Conservation (phyloP, 2,113 vertebrate species). For the Pycnonotus jocosus region DNA sequence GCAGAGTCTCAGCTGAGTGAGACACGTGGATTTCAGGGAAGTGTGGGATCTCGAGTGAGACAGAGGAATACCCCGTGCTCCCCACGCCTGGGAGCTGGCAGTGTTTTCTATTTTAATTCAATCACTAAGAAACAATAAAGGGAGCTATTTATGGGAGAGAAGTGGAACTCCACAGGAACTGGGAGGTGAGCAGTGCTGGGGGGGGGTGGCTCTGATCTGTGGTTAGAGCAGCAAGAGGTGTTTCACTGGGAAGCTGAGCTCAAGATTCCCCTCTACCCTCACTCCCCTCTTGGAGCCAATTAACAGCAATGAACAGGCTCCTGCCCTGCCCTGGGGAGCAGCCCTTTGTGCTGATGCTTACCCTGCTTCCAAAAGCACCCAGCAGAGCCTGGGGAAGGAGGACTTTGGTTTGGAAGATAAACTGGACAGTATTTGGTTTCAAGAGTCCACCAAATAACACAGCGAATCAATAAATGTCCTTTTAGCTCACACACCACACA, state of each 20-base stretch:
- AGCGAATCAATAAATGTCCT: neutral
- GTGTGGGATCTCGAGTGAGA: neutral
- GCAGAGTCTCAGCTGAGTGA: neutral
- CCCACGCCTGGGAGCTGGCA: neutral
- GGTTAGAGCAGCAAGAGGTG: neutral
- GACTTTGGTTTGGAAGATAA: slow-evolving; percentile 13
- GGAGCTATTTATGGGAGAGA: slow-evolving; percentile 16
- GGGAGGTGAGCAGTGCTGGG: neutral
- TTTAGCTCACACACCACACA: accelerated
- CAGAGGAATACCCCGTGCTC: neutral
- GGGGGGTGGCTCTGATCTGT: neutral
- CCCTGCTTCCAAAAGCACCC: neutral
- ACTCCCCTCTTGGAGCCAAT: neutral
- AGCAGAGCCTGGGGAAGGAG: neutral
- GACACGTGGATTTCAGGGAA: neutral
- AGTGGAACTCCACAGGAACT: neutral
- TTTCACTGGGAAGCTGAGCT: neutral
- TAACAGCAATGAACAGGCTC: neutral
- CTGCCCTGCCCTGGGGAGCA: neutral
- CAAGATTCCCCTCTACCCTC: neutral
- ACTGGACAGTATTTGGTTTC: neutral
- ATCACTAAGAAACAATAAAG: slow-evolving; percentile 18
- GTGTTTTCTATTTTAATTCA: slow-evolving; percentile 4
- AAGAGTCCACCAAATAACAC: neutral
- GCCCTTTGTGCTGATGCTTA: neutral